Evolutionary conservation across 2,113 vertebrate genomes (phyloP).

Genomic region (Sialia sialis): DNA sequence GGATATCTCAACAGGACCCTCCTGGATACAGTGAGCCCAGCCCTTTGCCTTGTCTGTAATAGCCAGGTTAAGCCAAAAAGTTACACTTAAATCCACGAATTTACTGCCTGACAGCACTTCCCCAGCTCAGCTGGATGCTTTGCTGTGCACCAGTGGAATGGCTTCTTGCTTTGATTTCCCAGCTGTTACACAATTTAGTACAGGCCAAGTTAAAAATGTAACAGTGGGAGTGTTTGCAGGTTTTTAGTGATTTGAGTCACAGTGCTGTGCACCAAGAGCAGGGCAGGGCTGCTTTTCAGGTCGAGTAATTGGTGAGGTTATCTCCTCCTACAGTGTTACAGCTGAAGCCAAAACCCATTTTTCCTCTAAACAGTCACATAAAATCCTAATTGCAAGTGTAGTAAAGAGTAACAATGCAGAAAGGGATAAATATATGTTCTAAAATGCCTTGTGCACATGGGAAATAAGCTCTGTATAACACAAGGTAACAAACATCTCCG

Average conservation of each 20-base stretch:
- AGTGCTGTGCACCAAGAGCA: not conserved
- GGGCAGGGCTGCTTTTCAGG: not conserved
- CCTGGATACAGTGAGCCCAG: fast-evolving
- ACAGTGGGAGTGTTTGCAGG: not conserved
- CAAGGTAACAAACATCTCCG: not conserved
- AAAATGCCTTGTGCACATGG: not conserved
- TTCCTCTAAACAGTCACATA: not conserved
- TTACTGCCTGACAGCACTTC: not conserved
- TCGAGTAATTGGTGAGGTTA: not conserved
- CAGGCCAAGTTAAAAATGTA: not conserved
- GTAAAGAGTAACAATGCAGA: not conserved
- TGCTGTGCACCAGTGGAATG: not conserved
- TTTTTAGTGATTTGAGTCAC: not conserved
- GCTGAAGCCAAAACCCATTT: not conserved
- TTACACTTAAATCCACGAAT: not conserved
- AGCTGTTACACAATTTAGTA: not conserved
- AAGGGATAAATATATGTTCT: not conserved
- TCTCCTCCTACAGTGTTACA: not conserved
- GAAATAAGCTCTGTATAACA: not conserved
- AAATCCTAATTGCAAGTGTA: not conserved
- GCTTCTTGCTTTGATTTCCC: not conserved
- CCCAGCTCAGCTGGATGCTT: not conserved
- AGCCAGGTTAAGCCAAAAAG: not conserved
- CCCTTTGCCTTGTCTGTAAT: not conserved
- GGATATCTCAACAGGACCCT: not conserved